Percentiles rank a stretch among this genome's conserved stretches.
Evolutionary conservation across 2,888 invertebrate species (phyloP).

Genomic region (Dryadula phaetusa): DNA sequence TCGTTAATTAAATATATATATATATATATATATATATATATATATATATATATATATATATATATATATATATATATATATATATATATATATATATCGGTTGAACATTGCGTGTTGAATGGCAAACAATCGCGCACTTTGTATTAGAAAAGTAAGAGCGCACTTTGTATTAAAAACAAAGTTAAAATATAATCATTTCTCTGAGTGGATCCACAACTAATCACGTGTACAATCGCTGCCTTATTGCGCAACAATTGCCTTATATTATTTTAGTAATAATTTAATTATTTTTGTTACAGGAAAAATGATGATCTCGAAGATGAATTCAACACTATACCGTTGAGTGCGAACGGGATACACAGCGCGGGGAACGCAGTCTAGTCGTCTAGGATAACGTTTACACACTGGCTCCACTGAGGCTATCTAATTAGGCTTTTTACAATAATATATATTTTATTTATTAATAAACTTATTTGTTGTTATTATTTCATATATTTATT

Average conservation of each 20-base stretch:
- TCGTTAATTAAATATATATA: no score
- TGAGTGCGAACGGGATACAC: slow-evolving; percentile 74
- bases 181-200: no score
- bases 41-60: background rate
- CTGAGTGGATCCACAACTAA: no score
- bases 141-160: no score
- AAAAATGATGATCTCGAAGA: slow-evolving; percentile 79
- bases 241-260: background rate
- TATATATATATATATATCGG: background rate
- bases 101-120: no score
- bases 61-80: background rate
- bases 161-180: no score
- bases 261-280: background rate
- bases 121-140: no score
- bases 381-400: slow-evolving; percentile 47
- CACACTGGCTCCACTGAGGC: slow-evolving; percentile 37
- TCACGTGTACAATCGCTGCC: no score
- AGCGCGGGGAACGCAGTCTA: slow-evolving; percentile 79
- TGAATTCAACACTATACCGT: slow-evolving; percentile 80
- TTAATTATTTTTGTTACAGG: slow-evolving; percentile 53
- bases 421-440: slow-evolving; percentile 19
- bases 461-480: slow-evolving; percentile 17
- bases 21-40: background rate
- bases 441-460: slow-evolving; percentile 11
- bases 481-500: slow-evolving; percentile 15